A percentile compares a stretch with the other conserved stretches of the same genome.
Conservation (phyloP, 2,888 invertebrate genomes). For the Eupithecia pulchellata region DNA sequence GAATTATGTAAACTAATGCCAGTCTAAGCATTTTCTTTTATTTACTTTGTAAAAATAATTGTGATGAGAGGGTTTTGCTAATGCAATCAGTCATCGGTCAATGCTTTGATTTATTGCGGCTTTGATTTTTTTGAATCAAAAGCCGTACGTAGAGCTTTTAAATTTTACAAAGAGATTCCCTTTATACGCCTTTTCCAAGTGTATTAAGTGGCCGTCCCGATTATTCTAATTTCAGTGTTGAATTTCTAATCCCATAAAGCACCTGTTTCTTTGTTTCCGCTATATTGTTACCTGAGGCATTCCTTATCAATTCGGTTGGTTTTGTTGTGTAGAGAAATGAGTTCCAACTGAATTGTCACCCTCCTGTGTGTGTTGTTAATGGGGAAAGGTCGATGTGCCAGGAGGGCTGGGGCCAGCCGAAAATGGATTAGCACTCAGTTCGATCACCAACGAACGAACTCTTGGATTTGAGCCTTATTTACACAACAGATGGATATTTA, state of each 20-base stretch:
- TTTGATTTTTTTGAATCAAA: constrained; percentile 2
- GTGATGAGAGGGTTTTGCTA: constrained; percentile 6
- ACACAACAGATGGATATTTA: constrained; percentile 6
- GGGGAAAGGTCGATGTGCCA: constrained; percentile 61
- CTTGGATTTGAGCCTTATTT: constrained; percentile 5
- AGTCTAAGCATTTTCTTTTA: constrained; percentile 13
- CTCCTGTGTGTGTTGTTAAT: constrained; percentile 52
- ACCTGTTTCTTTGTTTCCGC: constrained; percentile 2
- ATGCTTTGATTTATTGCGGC: not conserved
- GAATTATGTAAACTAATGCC: constrained; percentile 25
- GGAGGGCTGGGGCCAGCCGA: constrained; percentile 47
- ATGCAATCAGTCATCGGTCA: constrained; percentile 10
- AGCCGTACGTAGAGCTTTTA: not conserved
- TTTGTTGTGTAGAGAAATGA: constrained; percentile 27
- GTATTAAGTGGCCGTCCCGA: not conserved
- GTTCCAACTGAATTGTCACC: constrained; percentile 51
- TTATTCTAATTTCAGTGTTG: not conserved
- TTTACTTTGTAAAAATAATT: constrained; percentile 4
- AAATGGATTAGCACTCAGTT: constrained; percentile 34
- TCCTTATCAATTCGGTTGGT: not conserved
- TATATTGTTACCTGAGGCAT: constrained; percentile 1
- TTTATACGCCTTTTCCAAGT: not conserved
- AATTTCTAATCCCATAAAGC: not conserved
- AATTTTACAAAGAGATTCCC: not conserved
- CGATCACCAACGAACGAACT: constrained; percentile 2